A percentile compares a stretch with the other conserved stretches of the same genome.
Evolutionary conservation across 2,888 invertebrate species (phyloP).

Genomic region (Agrotis puta): DNA sequence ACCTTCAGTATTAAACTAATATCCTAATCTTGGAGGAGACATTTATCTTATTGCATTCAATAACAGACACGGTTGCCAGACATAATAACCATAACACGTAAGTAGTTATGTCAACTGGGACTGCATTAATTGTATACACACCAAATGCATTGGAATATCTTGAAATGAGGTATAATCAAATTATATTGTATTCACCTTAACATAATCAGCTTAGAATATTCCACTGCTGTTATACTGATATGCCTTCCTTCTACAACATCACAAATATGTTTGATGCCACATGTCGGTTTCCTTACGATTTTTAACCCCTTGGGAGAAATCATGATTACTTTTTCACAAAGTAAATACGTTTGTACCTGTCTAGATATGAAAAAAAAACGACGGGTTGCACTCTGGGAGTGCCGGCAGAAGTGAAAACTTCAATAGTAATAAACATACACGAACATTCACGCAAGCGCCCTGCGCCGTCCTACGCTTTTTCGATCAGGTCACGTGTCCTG

Average conservation of each 20-base stretch:
- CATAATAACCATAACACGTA: neutral
- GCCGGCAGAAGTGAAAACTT: too few species aligned
- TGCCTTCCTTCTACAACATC: too few species aligned
- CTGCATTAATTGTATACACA: neutral
- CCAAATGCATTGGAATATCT: neutral
- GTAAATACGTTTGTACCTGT: too few species aligned
- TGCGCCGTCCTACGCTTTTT: too few species aligned
- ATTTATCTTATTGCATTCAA: conserved; percentile 17
- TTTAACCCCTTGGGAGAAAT: neutral
- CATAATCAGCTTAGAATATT: neutral
- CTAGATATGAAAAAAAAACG: too few species aligned
- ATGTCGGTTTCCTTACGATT: neutral
- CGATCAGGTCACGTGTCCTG: too few species aligned
- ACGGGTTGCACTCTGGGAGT: too few species aligned
- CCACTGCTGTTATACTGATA: neutral
- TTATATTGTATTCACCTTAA: neutral
- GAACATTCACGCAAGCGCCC: too few species aligned
- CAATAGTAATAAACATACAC: too few species aligned
- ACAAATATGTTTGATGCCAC: neutral
- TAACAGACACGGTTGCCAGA: neutral
- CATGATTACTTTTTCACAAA: too few species aligned
- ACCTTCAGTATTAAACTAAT: neutral
- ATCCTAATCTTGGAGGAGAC: neutral
- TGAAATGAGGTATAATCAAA: neutral
- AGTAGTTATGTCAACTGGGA: neutral